These are phyloP conservation scores for Metellina segmentata DNA, from an alignment of 2,888 invertebrate genomes.

Conservation along the genomic window DNA sequence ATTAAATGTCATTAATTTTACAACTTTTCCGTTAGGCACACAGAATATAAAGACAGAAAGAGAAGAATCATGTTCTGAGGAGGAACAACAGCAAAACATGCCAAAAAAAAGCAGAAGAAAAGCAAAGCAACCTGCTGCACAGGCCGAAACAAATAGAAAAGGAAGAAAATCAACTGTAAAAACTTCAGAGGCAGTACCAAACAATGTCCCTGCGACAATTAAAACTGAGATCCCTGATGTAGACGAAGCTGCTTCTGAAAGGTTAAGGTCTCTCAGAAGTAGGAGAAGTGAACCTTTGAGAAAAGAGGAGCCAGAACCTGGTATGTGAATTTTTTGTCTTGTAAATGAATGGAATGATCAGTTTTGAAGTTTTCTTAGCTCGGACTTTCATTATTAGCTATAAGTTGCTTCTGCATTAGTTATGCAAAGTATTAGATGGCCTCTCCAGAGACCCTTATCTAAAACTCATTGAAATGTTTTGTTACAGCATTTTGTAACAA, in stretches of 20 bases:
- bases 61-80: not conserved
- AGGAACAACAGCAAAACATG: conserved; percentile 3
- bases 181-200: not conserved
- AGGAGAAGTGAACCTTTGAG: conserved; percentile 24
- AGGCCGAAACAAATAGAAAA: conserved; percentile 21
- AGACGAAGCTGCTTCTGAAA: conserved; percentile 21
- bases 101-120: conserved; percentile 66
- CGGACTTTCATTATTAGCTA: too few relatives aligned
- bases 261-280: conserved; percentile 13
- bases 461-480: not conserved
- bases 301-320: conserved; percentile 50
- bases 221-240: conserved; percentile 52
- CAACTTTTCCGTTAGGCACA: conserved; percentile 63
- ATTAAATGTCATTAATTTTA: conserved; percentile 46
- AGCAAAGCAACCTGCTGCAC: conserved; percentile 1
- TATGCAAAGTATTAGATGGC: too few relatives aligned
- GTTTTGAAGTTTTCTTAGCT: too few relatives aligned
- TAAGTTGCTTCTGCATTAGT: too few relatives aligned
- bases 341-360: not conserved
- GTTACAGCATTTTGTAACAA: not conserved
- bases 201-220: conserved; percentile 2
- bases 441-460: too few relatives aligned
- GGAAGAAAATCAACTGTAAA: conserved; percentile 1
- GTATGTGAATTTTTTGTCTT: conserved; percentile 33
- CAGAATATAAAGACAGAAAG: conserved; percentile 55